Conservation (phyloP, 2,888 invertebrate genomes). For the Sycophila texana region DNA sequence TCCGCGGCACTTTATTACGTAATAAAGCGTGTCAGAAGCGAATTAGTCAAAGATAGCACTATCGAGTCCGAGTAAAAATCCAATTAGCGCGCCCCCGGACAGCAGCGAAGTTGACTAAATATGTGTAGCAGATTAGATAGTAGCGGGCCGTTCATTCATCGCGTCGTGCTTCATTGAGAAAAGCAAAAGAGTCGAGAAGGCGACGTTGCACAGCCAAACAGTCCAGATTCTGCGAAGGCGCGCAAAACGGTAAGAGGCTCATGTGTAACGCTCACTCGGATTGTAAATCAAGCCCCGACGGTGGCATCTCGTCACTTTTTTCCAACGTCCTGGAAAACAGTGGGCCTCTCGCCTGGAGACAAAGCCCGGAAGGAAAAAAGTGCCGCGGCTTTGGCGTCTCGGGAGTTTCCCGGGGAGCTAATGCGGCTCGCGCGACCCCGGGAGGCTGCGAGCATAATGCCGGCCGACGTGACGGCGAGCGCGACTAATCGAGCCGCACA, state of each 20-base stretch:
- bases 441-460: conserved; percentile 25
- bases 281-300: conserved; percentile 26
- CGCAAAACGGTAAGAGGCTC: conserved; percentile 5
- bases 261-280: not conserved
- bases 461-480: conserved; percentile 14
- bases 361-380: not conserved
- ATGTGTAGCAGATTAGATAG: conserved; percentile 27
- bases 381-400: conserved; percentile 9
- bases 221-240: too few relatives aligned
- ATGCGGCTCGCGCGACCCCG: conserved; percentile 29
- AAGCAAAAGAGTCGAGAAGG: too few relatives aligned
- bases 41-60: conserved; percentile 31
- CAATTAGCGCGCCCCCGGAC: conserved; percentile 10
- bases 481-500: conserved; percentile 54
- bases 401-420: conserved; percentile 36
- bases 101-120: not conserved
- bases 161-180: too few relatives aligned
- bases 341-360: not conserved
- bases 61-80: not conserved
- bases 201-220: too few relatives aligned
- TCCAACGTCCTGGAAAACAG: conserved; percentile 22
- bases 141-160: too few relatives aligned
- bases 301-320: conserved; percentile 4
- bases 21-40: conserved; percentile 8
- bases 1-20: too few relatives aligned